Evolutionary conservation across 2,888 invertebrate species (phyloP), one percentile per base, ranked within the genome.

Genomic region (Agapostemon virescens): DNA sequence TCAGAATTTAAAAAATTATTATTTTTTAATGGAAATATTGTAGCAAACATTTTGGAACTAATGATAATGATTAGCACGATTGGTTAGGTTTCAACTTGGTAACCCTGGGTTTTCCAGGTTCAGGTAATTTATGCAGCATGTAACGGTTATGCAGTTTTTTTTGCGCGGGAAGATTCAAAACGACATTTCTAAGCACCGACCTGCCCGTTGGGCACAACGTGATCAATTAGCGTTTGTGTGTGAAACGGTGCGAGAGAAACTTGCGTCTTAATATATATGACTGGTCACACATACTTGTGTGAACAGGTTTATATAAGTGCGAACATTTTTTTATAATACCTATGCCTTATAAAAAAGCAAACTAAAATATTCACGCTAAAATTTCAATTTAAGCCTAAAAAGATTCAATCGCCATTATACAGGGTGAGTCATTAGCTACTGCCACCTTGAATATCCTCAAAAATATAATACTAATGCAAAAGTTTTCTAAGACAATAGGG

Each of bases 211-310:
- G 70, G 42, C 79, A 79, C 49, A 69, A 72, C 78, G 79, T 52
- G 67, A 15, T 17, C n/a, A 1, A 61, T 38, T 68, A 75, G 71
- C 73, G 81, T 79, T 79, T 78, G 75, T 74, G 74, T 78, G 84
- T 75, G 58, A 81, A 75, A 64, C 76, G 84, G 78, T 87, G 88
- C 86, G 77, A 45, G 77, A 30, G 13, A 80, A 84, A 40, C 45
- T 33, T 74, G 38, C 58, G 81, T 78, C 80, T 75, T 77, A 63
- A 30, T 55, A 78, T 73, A 82, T 55, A 58, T 78, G 66, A 49
- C 63, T 33, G 33, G 15, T 69, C 64, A 73, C 38, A 55, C 17
- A 17, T 42, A 23, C 6, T 36, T 71, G n/a, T 72, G 11, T 61
- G 67, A 49, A 83, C 45, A 17, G 68, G 73, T 71, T 55, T 83